These are phyloP conservation scores for Crax fasciolata DNA, from an alignment of 2,797 vertebrate species.

Conservation along the genomic window DNA sequence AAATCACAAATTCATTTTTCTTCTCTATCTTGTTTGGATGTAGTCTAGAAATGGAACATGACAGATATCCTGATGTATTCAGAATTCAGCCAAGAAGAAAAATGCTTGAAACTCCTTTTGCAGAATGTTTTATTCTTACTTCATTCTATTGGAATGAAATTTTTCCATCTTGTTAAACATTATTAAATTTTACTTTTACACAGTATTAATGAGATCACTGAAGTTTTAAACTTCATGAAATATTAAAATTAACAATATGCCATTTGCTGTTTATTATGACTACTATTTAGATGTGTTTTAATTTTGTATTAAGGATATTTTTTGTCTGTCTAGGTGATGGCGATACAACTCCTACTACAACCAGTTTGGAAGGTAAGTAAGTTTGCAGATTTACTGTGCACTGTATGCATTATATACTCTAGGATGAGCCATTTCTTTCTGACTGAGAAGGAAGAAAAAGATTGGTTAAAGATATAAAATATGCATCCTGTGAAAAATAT, in stretches of 20 bases:
- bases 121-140: not conserved
- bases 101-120: not conserved
- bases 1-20: not conserved
- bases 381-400: not conserved
- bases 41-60: not conserved
- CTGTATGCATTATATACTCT: not conserved
- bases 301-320: constrained; percentile 33
- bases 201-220: not conserved
- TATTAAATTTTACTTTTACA: not conserved
- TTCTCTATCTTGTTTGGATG: not conserved
- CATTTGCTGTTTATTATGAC: not conserved
- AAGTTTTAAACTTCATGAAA: not conserved
- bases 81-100: not conserved
- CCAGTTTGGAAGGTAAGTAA: constrained; percentile 83
- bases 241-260: not conserved
- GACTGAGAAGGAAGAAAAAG: not conserved
- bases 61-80: not conserved
- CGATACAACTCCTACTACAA: constrained; percentile 81
- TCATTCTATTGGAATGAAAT: not conserved
- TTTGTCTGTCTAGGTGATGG: constrained; percentile 81
- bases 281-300: not conserved
- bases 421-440: not conserved
- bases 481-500: not conserved
- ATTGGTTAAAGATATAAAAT: not conserved
- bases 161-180: not conserved